Evolutionary conservation across 2,797 vertebrate genomes (phyloP).

Genomic region (Myotis findleyi): DNA sequence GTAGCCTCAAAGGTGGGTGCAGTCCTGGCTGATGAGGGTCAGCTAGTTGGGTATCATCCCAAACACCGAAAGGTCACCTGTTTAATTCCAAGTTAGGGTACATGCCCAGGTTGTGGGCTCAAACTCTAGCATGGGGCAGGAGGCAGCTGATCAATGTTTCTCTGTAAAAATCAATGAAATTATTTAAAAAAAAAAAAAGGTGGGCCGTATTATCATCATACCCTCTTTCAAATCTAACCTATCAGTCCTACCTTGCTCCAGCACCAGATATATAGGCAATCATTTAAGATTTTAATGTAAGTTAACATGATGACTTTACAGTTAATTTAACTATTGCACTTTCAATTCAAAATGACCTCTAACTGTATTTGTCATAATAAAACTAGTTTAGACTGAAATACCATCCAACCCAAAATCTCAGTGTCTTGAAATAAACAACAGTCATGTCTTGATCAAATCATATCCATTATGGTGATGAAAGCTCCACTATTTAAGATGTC

Average conservation of each 20-base stretch:
- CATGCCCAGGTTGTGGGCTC: not conserved
- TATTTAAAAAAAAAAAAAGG: too few relatives aligned
- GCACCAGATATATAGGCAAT: not conserved
- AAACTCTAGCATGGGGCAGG: not conserved
- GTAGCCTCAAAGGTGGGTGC: not conserved
- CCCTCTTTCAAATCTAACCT: not conserved
- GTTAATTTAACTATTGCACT: not conserved
- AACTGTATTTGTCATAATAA: not conserved
- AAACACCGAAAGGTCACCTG: not conserved
- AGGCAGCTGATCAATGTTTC: not conserved
- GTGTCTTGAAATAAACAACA: not conserved
- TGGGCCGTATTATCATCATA: not conserved
- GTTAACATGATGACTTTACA: not conserved
- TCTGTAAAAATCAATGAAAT: not conserved
- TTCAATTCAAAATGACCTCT: not conserved
- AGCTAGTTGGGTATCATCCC: not conserved
- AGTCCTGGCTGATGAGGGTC: not conserved
- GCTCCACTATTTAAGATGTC: not conserved
- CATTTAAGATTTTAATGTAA: conserved; percentile 17
- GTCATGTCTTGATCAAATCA: not conserved
- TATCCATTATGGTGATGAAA: not conserved
- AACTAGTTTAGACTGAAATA: not conserved
- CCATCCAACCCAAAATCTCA: not conserved
- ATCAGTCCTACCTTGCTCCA: not conserved
- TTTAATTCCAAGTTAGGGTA: not conserved